phyloP scores from a whole-genome alignment of 2,113 vertebrate species.

The Budorcas taxicolor region DNA sequence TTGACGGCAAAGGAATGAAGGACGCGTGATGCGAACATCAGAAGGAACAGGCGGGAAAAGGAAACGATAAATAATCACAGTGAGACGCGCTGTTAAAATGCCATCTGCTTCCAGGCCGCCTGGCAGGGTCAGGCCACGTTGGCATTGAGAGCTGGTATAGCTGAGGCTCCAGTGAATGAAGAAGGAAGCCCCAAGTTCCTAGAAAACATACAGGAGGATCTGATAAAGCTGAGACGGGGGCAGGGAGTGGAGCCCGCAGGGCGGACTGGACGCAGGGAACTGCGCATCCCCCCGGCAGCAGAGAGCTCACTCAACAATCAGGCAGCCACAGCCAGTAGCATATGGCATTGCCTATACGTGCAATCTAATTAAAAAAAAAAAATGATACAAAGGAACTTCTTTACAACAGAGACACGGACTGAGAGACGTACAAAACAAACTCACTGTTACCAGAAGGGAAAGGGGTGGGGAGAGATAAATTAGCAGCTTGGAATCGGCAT shows the following conservation, averaged over 20 bases:
- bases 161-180: accelerated
- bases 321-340: accelerated
- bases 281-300: accelerated
- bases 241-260: accelerated
- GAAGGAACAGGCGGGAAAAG: neutral
- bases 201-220: accelerated
- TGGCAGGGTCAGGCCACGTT: no score
- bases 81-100: accelerated
- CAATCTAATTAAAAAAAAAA: no score
- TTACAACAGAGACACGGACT: neutral
- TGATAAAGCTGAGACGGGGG: neutral
- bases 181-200: neutral
- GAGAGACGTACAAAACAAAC: accelerated
- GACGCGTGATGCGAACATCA: accelerated
- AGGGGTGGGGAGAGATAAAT: neutral
- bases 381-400: neutral
- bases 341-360: accelerated
- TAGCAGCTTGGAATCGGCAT: neutral
- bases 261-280: neutral
- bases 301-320: neutral
- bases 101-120: neutral
- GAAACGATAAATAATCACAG: neutral
- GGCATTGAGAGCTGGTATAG: neutral
- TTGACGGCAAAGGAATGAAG: neutral
- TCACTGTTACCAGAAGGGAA: neutral